Evolutionary conservation across 1,140 invertebrate genomes (phyloP).

Genomic region (Yoshiicerus persimilis): DNA sequence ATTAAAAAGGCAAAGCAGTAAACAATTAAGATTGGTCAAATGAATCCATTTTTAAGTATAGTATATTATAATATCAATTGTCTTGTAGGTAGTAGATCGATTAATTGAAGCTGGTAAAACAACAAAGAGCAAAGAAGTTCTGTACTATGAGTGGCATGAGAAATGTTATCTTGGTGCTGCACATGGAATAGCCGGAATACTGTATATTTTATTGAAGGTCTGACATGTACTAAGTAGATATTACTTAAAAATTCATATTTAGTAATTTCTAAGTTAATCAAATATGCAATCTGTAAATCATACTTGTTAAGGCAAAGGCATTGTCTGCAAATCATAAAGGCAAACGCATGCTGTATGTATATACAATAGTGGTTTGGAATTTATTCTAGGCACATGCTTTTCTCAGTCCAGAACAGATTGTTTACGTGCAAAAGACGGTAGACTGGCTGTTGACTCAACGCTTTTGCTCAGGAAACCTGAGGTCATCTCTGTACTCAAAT

Average conservation of each 20-base stretch:
- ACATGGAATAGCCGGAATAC: constrained; percentile 82
- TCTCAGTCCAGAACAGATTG: constrained; percentile 42
- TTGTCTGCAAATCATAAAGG: not conserved
- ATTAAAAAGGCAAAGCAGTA: not conserved
- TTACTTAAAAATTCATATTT: too few species aligned
- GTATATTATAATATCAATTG: not conserved
- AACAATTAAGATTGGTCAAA: not conserved
- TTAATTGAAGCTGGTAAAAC: constrained; percentile 32
- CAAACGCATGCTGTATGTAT: not conserved
- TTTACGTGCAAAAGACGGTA: constrained; percentile 32
- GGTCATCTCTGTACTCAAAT: constrained; percentile 70
- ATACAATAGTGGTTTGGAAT: too few species aligned
- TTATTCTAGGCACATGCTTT: not conserved
- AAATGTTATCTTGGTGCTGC: constrained; percentile 80
- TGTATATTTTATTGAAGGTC: constrained; percentile 77
- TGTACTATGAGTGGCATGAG: constrained; percentile 87
- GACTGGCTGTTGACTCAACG: constrained; percentile 49
- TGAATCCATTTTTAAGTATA: not conserved
- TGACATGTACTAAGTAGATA: not conserved
- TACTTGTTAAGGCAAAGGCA: not conserved
- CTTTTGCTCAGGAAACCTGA: constrained; percentile 80
- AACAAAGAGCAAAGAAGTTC: not conserved
- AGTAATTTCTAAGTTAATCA: too few species aligned
- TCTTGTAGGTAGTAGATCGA: constrained; percentile 19
- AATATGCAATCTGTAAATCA: too few species aligned